Evolutionary conservation across 2,797 vertebrate species (phyloP).

Genomic region (Apogon hyalosoma): DNA sequence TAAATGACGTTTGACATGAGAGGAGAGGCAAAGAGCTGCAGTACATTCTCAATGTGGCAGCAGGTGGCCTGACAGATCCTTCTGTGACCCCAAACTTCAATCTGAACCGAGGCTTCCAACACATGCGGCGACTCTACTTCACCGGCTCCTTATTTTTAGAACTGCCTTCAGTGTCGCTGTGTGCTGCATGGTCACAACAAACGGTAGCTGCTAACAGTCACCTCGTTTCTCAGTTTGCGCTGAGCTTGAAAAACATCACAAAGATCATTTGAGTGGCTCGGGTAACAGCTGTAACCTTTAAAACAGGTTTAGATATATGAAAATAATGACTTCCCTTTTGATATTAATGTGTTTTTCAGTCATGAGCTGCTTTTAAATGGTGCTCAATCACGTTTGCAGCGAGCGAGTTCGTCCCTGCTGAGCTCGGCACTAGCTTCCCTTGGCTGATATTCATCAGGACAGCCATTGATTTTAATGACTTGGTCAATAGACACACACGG

Average conservation of each 20-base stretch:
- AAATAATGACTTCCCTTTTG: constrained; percentile 49
- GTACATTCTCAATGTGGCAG: constrained; percentile 34
- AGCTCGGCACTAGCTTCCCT: constrained; percentile 55
- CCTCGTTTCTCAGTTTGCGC: constrained; percentile 4
- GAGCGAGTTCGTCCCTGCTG: constrained; percentile 48
- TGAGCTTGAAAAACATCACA: constrained; percentile 28
- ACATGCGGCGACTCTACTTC: neutral
- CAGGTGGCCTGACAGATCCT: constrained; percentile 43
- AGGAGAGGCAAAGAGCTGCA: constrained; percentile 26
- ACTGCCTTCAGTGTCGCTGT: constrained; percentile 9
- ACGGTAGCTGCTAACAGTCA: neutral
- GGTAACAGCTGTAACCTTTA: neutral
- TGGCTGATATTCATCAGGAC: constrained; percentile 73
- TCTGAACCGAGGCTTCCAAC: constrained; percentile 14
- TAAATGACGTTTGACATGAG: constrained; percentile 58
- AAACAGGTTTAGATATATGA: constrained; percentile 11
- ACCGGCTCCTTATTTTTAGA: constrained; percentile 7
- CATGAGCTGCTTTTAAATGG: constrained; percentile 51
- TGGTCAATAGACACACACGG: constrained; percentile 71
- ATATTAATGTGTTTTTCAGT: constrained; percentile 42
- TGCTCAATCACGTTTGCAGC: constrained; percentile 52
- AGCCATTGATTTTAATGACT: constrained; percentile 75
- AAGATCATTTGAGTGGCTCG: constrained; percentile 4
- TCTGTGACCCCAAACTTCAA: constrained; percentile 36
- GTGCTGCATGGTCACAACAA: neutral